Percentiles rank a stretch among this genome's conserved stretches.
These are phyloP conservation scores for Micromesistius poutassou DNA, from an alignment of 2,797 vertebrate genomes.

Conservation along the genomic window DNA sequence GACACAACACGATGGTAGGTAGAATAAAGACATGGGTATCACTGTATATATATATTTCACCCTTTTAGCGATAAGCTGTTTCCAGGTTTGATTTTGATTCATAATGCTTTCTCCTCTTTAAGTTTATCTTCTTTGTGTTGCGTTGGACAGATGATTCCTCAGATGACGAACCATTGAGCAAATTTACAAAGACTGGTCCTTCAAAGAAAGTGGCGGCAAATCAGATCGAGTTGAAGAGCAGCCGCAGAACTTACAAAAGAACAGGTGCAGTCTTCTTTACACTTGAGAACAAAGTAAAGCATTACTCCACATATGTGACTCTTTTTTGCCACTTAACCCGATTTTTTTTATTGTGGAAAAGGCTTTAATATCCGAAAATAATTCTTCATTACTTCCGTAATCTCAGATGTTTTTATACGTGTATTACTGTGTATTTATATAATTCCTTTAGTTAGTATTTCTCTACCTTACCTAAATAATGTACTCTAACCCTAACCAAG, in stretches of 20 bases:
- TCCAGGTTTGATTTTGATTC: background rate
- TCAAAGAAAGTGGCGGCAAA: background rate
- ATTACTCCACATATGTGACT: too few relatives aligned
- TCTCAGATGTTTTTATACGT: background rate
- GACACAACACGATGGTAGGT: conserved; percentile 2
- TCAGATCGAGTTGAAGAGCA: background rate
- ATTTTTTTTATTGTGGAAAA: too few relatives aligned
- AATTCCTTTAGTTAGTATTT: background rate
- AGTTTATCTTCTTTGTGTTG: conserved; percentile 5
- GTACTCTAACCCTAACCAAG: too few relatives aligned
- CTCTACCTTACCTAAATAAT: too few relatives aligned
- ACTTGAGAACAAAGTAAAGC: too few relatives aligned
- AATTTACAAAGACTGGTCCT: background rate
- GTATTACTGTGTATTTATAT: background rate
- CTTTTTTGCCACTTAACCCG: too few relatives aligned
- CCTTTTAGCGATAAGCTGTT: too few relatives aligned
- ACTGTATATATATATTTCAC: too few relatives aligned
- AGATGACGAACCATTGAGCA: conserved; percentile 11
- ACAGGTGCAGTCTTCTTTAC: background rate
- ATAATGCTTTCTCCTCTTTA: background rate
- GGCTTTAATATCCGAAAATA: too few relatives aligned
- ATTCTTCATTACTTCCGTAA: too few relatives aligned
- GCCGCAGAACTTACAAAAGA: background rate
- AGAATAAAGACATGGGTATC: background rate
- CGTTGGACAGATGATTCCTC: background rate